phyloP scores from a whole-genome alignment of 92 coral and sea anemone species.

The Porites lobata region DNA sequence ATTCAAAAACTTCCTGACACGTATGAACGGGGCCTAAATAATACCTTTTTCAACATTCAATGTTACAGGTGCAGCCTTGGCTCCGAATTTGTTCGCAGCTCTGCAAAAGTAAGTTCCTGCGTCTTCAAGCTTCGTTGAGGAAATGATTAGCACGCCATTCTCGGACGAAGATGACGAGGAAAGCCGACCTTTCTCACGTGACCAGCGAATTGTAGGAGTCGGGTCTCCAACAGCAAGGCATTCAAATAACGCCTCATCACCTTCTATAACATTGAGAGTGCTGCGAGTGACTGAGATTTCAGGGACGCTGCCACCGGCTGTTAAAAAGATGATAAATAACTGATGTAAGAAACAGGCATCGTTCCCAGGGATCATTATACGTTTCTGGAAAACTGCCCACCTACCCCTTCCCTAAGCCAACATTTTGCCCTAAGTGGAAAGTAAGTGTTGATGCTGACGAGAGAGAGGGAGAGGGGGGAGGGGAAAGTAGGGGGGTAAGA shows the following conservation, averaged over 20 bases:
- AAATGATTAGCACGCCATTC: conserved; percentile 77
- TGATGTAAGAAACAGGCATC: too few relatives aligned
- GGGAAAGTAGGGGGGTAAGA: too few relatives aligned
- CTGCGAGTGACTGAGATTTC: conserved; percentile 70
- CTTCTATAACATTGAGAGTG: conserved; percentile 78
- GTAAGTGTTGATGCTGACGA: neutral
- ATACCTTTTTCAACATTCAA: conserved; percentile 89
- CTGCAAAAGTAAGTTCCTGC: conserved; percentile 87
- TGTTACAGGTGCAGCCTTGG: conserved; percentile 64
- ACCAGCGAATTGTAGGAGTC: conserved; percentile 80
- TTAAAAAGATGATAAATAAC: neutral
- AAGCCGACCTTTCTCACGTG: conserved; percentile 75
- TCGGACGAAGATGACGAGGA: conserved; percentile 73
- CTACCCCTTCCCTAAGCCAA: too few relatives aligned
- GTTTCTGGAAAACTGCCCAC: too few relatives aligned
- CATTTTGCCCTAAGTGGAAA: too few relatives aligned
- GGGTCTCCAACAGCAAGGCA: conserved; percentile 90
- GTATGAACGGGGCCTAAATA: neutral
- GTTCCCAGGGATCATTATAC: neutral
- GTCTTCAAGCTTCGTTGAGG: conserved; percentile 70
- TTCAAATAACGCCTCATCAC: conserved; percentile 82
- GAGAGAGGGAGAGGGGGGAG: neutral
- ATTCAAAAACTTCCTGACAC: too few relatives aligned
- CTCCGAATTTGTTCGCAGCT: conserved; percentile 91
- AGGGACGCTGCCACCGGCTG: conserved; percentile 94